phyloP scores from a whole-genome alignment of 2,113 vertebrate species.

The Oryctolagus cuniculus region DNA sequence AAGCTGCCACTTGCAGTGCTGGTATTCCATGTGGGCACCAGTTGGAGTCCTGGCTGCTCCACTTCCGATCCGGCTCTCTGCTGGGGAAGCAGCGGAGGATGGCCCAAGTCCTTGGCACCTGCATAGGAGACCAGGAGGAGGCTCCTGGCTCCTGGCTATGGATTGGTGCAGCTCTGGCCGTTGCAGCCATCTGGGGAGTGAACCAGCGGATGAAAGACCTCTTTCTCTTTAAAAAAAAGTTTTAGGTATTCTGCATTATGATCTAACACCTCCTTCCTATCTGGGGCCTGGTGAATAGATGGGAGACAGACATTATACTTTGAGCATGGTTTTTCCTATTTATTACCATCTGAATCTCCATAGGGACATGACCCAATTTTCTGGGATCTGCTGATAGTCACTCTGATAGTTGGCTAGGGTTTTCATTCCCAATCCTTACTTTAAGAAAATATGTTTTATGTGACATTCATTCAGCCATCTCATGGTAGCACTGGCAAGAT shows the following conservation, averaged over 20 bases:
- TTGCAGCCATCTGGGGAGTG: too few relatives aligned
- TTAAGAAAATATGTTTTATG: constrained; percentile 38
- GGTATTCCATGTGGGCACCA: too few relatives aligned
- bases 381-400: not conserved
- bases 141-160: too few relatives aligned
- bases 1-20: too few relatives aligned
- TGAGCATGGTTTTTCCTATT: not conserved
- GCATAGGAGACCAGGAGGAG: too few relatives aligned
- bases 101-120: too few relatives aligned
- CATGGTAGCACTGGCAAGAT: not conserved
- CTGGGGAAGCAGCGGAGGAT: too few relatives aligned
- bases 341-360: not conserved
- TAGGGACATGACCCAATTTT: not conserved
- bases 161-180: too few relatives aligned
- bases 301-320: not conserved
- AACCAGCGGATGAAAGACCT: too few relatives aligned
- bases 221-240: not conserved
- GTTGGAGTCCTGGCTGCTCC: too few relatives aligned
- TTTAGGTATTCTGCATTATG: not conserved
- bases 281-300: not conserved
- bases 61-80: too few relatives aligned
- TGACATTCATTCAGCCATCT: constrained; percentile 31
- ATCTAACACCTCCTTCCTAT: not conserved
- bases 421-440: not conserved
- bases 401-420: not conserved